These are phyloP conservation scores for Carposina sasakii DNA, from an alignment of 1,140 invertebrate species.

Conservation along the genomic window DNA sequence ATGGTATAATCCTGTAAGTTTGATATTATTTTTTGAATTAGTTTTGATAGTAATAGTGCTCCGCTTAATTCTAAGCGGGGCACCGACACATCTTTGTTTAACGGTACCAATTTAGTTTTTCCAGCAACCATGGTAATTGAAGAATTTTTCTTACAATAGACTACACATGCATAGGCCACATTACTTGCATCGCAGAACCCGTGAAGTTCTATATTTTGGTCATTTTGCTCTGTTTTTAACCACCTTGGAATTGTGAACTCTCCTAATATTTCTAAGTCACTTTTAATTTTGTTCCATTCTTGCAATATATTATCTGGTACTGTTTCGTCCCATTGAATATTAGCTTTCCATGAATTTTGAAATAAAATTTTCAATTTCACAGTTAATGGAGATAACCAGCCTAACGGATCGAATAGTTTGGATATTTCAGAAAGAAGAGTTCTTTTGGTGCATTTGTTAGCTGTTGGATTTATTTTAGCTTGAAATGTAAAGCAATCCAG, in stretches of 20 bases:
- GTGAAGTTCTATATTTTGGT: neutral
- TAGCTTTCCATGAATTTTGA: slow-evolving; percentile 18
- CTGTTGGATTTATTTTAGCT: neutral
- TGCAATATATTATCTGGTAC: slow-evolving; percentile 8
- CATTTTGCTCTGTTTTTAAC: neutral
- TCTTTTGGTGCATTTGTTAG: slow-evolving; percentile 15
- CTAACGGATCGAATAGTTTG: slow-evolving; percentile 21
- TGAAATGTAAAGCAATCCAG: neutral
- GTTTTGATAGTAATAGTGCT: neutral
- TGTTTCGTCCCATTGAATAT: slow-evolving; percentile 19
- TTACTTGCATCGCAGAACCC: slow-evolving; percentile 33
- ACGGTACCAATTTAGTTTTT: slow-evolving; percentile 4
- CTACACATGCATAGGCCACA: slow-evolving; percentile 22
- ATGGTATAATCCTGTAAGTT: neutral
- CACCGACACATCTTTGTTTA: neutral
- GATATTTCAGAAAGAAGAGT: slow-evolving; percentile 17
- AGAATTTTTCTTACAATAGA: neutral
- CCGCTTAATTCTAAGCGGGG: slow-evolving; percentile 2
- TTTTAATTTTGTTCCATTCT: neutral
- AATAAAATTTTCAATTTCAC: slow-evolving; percentile 22
- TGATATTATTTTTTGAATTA: neutral
- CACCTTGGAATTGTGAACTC: neutral
- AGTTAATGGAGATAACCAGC: slow-evolving; percentile 19
- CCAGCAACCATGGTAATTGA: neutral
- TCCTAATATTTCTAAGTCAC: neutral